Percentiles rank a stretch among this genome's conserved stretches.
Evolutionary conservation across 2,113 vertebrate genomes (phyloP).

Genomic region (Sclerurus mexicanus): DNA sequence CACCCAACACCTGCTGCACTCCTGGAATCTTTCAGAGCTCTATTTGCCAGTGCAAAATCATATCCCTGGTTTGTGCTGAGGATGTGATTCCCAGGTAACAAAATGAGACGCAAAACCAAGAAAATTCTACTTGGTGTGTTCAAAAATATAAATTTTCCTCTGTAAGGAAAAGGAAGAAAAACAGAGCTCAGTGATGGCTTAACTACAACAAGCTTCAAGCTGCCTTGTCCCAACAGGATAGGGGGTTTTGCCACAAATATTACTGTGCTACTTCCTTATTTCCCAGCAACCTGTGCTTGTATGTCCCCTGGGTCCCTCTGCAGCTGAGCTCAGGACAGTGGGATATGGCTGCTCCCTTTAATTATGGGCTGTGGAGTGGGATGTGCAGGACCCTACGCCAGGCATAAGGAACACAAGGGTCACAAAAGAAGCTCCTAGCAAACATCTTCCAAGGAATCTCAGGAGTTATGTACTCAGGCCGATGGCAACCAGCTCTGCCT

Average conservation of each 20-base stretch:
- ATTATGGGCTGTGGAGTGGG: rapidly evolving
- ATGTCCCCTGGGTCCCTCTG: rapidly evolving
- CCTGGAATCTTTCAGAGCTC: background rate
- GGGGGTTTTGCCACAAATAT: background rate
- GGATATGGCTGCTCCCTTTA: background rate
- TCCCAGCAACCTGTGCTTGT: no score
- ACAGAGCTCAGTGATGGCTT: background rate
- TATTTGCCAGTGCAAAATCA: background rate
- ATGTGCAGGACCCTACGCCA: background rate
- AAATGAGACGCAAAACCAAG: background rate
- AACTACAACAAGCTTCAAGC: background rate
- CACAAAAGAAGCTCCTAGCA: background rate
- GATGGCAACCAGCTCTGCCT: background rate
- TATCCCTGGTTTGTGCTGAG: background rate
- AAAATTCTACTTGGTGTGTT: background rate
- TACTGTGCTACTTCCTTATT: background rate
- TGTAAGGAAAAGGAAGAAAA: background rate
- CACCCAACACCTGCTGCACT: background rate
- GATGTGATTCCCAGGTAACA: background rate
- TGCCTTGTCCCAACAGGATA: background rate
- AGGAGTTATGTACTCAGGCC: background rate
- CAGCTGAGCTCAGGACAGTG: background rate
- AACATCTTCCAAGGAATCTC: background rate
- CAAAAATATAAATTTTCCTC: background rate
- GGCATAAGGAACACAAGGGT: background rate